Evolutionary conservation across 2,797 vertebrate genomes (phyloP).

Genomic region (Delichon dasypus): DNA sequence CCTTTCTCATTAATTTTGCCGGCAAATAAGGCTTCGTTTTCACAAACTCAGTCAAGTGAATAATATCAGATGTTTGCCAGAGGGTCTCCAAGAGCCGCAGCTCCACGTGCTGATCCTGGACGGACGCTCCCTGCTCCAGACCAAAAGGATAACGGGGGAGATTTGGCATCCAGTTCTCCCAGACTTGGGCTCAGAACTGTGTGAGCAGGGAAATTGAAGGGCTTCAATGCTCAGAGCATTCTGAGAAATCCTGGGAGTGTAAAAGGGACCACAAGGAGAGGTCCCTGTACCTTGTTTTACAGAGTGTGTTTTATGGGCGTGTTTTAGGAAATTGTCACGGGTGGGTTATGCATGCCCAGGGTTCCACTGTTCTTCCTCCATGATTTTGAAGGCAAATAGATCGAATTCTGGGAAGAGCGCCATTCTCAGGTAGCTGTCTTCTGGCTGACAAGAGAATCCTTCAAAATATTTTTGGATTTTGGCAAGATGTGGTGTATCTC

Average conservation of each 20-base stretch:
- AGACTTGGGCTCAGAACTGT: neutral
- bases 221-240: neutral
- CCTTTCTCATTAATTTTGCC: conserved; percentile 72
- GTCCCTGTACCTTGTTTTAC: neutral
- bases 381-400: neutral
- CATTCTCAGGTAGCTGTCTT: neutral
- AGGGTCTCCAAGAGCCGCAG: conserved; percentile 18
- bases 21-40: conserved; percentile 56
- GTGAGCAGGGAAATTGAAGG: neutral
- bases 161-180: neutral
- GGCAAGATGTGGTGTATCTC: neutral
- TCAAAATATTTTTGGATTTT: neutral
- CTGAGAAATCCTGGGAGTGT: neutral
- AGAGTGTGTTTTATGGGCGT: fast-evolving
- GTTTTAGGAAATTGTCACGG: neutral
- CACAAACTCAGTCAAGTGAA: conserved; percentile 59
- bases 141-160: neutral
- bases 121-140: neutral
- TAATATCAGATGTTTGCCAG: conserved; percentile 18
- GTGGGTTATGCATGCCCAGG: neutral
- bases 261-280: neutral
- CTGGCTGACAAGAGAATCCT: neutral
- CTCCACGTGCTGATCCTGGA: neutral
- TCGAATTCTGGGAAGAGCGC: neutral
- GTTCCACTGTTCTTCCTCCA: neutral